A percentile compares a stretch with the other conserved stretches of the same genome.
These are phyloP conservation scores for Oncorhynchus clarkii DNA, from an alignment of 2,113 vertebrate genomes.

Conservation along the genomic window DNA sequence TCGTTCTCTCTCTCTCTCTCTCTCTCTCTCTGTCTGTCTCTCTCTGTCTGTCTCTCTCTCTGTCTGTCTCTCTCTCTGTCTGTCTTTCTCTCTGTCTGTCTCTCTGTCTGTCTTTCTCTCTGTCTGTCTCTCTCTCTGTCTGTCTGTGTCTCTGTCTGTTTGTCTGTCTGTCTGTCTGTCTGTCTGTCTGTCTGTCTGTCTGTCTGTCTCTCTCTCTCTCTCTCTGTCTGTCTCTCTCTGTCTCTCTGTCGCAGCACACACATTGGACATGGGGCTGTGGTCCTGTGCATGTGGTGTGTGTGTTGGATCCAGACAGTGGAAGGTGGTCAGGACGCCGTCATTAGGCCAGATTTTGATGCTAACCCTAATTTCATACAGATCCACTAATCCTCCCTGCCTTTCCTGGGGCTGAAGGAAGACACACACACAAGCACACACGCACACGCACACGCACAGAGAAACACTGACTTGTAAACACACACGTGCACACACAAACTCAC, in stretches of 20 bases:
- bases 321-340: neutral
- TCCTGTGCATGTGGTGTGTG: neutral
- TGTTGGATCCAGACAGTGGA: neutral
- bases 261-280: neutral
- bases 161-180: no score
- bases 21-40: fast-evolving
- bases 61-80: fast-evolving
- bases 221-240: no score
- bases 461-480: neutral
- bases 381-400: neutral
- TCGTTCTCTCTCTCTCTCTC: no score
- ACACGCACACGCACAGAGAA: neutral
- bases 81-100: no score
- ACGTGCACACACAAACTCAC: neutral
- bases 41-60: no score
- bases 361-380: slow-evolving; percentile 5
- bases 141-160: no score
- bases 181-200: no score
- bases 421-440: no score
- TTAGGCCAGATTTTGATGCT: neutral
- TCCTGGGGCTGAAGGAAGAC: neutral
- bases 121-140: fast-evolving
- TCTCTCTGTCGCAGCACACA: no score
- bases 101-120: no score
- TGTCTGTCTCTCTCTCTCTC: no score